These are phyloP conservation scores for Muschampia staudingeri DNA, from an alignment of 2,888 invertebrate genomes.

Conservation along the genomic window DNA sequence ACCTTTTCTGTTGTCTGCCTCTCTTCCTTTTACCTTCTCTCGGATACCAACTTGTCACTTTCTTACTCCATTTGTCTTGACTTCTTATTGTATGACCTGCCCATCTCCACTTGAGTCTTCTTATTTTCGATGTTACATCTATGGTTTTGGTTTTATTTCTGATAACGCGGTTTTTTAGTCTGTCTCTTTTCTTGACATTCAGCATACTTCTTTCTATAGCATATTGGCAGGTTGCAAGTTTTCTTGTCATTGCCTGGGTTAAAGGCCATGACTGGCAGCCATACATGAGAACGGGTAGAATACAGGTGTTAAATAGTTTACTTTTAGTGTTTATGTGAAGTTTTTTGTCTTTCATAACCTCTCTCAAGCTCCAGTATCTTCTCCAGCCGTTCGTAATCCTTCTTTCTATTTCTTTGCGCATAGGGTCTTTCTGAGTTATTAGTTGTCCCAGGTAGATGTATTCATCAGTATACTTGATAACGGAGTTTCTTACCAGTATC, in stretches of 20 bases:
- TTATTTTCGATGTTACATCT: too few species aligned
- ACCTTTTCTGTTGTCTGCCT: too few species aligned
- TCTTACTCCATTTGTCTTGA: too few species aligned
- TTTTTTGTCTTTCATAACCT: neutral
- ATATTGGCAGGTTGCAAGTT: constrained; percentile 45
- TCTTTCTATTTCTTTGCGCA: neutral
- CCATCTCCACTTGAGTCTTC: too few species aligned
- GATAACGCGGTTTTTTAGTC: constrained; percentile 34
- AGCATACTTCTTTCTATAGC: constrained; percentile 56
- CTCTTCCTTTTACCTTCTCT: too few species aligned
- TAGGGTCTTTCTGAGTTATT: neutral
- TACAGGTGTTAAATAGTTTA: neutral
- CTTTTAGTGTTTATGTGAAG: neutral
- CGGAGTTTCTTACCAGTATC: neutral
- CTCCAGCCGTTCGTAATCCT: neutral
- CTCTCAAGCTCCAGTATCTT: neutral
- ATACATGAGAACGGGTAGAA: neutral
- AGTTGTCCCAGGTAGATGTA: neutral
- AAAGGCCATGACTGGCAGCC: neutral
- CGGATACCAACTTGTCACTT: too few species aligned
- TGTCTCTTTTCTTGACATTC: constrained; percentile 45
- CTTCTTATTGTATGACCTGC: too few species aligned
- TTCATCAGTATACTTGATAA: neutral
- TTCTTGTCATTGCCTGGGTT: neutral
- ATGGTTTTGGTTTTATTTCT: neutral